Conservation (phyloP, 2,797 vertebrate species). For the Erethizon dorsatum region DNA sequence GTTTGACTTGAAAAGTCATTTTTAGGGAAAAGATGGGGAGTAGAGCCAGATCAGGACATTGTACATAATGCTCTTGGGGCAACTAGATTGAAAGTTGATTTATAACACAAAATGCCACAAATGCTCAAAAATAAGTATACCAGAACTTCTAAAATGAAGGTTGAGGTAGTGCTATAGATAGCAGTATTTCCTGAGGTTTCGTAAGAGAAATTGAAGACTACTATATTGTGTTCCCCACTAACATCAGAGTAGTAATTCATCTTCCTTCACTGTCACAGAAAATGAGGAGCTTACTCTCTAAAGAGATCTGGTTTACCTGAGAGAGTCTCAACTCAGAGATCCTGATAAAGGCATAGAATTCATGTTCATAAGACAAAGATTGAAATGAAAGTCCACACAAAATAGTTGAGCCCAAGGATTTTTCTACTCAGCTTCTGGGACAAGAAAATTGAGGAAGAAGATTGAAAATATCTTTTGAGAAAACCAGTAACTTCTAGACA, state of each 20-base stretch:
- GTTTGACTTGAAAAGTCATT: conserved; percentile 31
- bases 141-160: background rate
- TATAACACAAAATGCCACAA: background rate
- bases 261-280: background rate
- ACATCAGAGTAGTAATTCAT: background rate
- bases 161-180: background rate
- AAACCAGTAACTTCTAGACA: background rate
- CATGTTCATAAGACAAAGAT: background rate
- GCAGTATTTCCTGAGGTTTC: background rate
- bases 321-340: background rate
- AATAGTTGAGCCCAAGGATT: background rate
- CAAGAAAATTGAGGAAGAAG: background rate
- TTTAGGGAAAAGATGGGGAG: background rate
- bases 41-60: background rate
- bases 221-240: background rate
- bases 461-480: background rate
- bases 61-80: background rate
- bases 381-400: background rate
- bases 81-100: background rate
- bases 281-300: background rate
- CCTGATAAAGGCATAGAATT: background rate
- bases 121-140: background rate
- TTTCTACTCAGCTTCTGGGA: background rate
- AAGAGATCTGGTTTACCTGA: background rate
- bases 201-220: background rate